Base-by-base conservation (phyloP, 1,140 invertebrate species). In the Lucilia cuprina region DNA sequence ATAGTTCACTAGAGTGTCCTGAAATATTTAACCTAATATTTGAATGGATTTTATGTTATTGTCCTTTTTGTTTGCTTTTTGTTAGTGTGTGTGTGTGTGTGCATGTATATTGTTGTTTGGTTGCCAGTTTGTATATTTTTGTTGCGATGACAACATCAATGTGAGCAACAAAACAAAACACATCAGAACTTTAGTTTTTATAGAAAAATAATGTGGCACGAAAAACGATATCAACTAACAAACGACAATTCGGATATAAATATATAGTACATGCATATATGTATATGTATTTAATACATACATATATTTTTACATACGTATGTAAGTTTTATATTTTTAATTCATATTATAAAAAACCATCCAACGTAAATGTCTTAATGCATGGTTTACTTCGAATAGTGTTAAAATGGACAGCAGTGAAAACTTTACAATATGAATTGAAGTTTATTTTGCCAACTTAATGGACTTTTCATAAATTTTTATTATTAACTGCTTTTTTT, bases 81-180 rank as follows among this genome's bases (percentile, higher is more conserved):
- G n/a, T 77, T 77, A 12, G 5, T 13, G 13, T 34, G 74, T 41
- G 41, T 41, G 41, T 41, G 3, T 30, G n/a, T n/a, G n/a, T n/a
- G n/a, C n/a, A n/a, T n/a, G n/a, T n/a, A n/a, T 41, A 8, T 30
- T 30, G 74, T 35, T 77, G 34, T 14, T 77, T 77, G 17, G 50
- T 41, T 41, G 41, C 41, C 41, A 41, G 55, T 60, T 60, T 75
- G 10, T 34, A 75, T 47, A 41, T 78, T 78, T 78, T 7, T n/a
- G 75, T 80, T 80, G 77, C 77, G 77, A 80, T 80, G 77, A 80
- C 77, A 80, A 80, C 77, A 80, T 21, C 77, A 80, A 80, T 49
- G 21, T 21, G 13, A 50, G 77, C n/a, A 19, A 70, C 65, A 70
- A 70, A 70, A 17, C 14, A 41, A 41, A 41, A 41, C 50, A 13